phyloP scores from a whole-genome alignment of 2,797 vertebrate species.

The Onychomys arenicola region DNA sequence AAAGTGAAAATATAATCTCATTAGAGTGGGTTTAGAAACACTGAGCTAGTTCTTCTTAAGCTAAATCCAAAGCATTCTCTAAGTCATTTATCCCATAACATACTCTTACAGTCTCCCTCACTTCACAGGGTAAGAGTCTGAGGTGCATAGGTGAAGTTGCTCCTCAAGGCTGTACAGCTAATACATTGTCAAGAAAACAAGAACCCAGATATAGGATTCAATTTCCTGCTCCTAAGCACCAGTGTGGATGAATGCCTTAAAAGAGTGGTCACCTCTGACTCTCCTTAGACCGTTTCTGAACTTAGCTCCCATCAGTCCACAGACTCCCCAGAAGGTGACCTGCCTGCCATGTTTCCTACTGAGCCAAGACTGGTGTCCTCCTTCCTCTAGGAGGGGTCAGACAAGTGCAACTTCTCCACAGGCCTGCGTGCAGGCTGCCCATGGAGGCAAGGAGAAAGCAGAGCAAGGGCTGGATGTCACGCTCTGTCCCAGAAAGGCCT shows the following conservation, averaged over 20 bases:
- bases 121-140: not conserved
- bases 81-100: not conserved
- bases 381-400: not conserved
- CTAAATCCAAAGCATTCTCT: not conserved
- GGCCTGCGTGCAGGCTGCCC: not conserved
- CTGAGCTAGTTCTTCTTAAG: not conserved
- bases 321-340: not conserved
- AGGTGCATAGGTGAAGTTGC: not conserved
- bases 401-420: not conserved
- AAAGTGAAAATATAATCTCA: not conserved
- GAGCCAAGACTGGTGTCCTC: not conserved
- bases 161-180: not conserved
- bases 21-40: not conserved
- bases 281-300: not conserved
- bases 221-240: not conserved
- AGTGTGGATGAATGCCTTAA: not conserved
- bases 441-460: not conserved
- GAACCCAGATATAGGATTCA: not conserved
- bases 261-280: not conserved
- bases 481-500: not conserved
- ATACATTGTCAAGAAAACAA: not conserved
- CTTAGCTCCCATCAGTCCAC: not conserved
- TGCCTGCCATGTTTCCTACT: not conserved
- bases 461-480: not conserved
- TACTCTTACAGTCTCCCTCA: not conserved